These are phyloP conservation scores for Amblyopsis hoosieri DNA, from an alignment of 2,797 vertebrate genomes.

Conservation along the genomic window DNA sequence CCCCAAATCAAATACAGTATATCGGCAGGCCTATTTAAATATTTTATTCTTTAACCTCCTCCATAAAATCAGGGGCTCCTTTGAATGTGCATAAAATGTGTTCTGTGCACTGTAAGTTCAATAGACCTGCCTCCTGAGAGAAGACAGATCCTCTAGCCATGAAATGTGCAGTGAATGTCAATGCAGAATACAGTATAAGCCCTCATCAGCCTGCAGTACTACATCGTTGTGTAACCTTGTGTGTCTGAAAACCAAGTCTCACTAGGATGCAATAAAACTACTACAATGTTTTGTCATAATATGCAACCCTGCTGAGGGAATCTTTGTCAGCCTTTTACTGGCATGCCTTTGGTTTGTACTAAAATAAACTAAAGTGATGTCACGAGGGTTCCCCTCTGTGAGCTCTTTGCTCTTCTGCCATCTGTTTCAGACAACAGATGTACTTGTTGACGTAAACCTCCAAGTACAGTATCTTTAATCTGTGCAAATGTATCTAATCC, in stretches of 20 bases:
- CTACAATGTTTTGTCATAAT: too few species aligned
- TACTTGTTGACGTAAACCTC: neutral
- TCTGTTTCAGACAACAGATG: constrained; percentile 61
- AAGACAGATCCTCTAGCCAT: constrained; percentile 57
- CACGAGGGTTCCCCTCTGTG: constrained; percentile 68
- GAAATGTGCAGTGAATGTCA: constrained; percentile 63
- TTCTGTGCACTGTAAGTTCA: constrained; percentile 51
- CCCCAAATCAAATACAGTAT: constrained; percentile 19
- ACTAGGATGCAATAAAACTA: too few species aligned
- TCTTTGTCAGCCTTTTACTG: constrained; percentile 29
- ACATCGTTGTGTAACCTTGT: too few species aligned
- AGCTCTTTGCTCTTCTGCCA: constrained; percentile 58
- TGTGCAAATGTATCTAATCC: neutral
- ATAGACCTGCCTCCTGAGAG: constrained; percentile 56
- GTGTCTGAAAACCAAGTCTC: too few species aligned
- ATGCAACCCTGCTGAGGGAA: constrained; percentile 14
- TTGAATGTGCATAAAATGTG: constrained; percentile 35
- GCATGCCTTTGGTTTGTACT: constrained; percentile 38
- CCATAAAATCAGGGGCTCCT: constrained; percentile 13
- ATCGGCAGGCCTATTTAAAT: constrained; percentile 1
- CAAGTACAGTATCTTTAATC: neutral
- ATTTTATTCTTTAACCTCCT: constrained; percentile 3
- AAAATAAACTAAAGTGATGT: constrained; percentile 72
- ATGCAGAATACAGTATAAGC: neutral
- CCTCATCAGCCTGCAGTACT: too few species aligned